Evolutionary conservation across 2,113 vertebrate species (phyloP).

Genomic region (Sardina pilchardus): DNA sequence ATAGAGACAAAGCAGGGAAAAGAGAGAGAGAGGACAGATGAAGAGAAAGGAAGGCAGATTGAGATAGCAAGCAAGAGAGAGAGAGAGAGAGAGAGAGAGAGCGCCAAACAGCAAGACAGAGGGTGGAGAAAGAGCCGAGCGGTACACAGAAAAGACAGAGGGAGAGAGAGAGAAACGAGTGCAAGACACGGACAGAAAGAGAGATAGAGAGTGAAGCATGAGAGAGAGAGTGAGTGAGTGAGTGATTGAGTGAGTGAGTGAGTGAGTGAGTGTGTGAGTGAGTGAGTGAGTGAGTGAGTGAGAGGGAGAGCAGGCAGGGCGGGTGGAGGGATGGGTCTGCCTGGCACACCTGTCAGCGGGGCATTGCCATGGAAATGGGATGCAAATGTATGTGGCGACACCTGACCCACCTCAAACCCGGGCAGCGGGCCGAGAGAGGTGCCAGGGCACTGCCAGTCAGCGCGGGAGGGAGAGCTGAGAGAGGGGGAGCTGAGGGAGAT

Average conservation of each 20-base stretch:
- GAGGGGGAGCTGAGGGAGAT: too few relatives aligned
- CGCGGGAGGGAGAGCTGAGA: not conserved
- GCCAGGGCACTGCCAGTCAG: not conserved
- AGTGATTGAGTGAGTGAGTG: not conserved
- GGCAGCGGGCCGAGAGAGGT: conserved; percentile 3
- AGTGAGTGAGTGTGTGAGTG: not conserved
- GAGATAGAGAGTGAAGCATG: not conserved
- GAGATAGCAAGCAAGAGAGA: not conserved
- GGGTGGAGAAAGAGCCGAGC: not conserved
- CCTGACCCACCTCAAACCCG: not conserved
- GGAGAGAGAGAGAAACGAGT: not conserved
- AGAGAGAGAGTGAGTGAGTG: not conserved
- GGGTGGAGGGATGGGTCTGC: not conserved
- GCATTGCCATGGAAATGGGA: conserved; percentile 12
- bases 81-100: not conserved
- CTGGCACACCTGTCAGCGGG: not conserved
- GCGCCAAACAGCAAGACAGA: not conserved
- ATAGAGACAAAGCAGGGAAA: not conserved
- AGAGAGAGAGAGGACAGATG: conserved; percentile 52
- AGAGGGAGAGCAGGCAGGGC: not conserved
- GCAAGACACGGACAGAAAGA: not conserved
- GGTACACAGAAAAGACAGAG: too few relatives aligned
- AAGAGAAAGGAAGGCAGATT: conserved; percentile 66
- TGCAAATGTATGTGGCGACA: conserved; percentile 12
- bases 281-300: not conserved